Evolutionary conservation across 2,113 vertebrate species (phyloP).

Genomic region (Nycticorax nycticorax): DNA sequence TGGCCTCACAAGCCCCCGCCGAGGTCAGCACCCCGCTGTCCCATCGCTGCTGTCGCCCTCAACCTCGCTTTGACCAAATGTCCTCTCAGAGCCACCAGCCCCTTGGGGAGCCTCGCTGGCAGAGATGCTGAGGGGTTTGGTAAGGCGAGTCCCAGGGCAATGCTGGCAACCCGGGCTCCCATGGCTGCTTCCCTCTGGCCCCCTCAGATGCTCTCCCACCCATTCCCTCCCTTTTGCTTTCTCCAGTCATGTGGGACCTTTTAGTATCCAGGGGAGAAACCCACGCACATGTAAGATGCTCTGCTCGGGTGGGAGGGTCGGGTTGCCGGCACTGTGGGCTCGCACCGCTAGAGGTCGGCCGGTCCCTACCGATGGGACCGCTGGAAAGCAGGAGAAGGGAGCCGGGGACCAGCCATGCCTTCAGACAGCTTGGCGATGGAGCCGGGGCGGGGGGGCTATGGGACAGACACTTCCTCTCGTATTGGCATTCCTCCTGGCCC

Average conservation of each 20-base stretch:
- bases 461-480: conserved; percentile 37
- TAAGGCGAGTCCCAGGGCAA: background rate
- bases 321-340: background rate
- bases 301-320: background rate
- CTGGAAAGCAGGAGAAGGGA: background rate
- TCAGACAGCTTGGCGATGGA: background rate
- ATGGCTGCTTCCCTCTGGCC: background rate
- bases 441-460: background rate
- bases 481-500: background rate
- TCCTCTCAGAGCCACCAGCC: background rate
- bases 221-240: background rate
- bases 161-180: background rate
- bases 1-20: background rate
- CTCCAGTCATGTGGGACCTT: background rate
- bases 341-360: conserved; percentile 65
- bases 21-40: background rate
- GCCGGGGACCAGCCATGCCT: background rate
- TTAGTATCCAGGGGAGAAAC: background rate
- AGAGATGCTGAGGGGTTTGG: background rate
- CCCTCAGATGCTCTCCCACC: background rate
- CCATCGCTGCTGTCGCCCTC: background rate
- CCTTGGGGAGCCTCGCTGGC: background rate
- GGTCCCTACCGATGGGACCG: background rate
- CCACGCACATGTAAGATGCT: accelerated
- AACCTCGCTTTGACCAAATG: background rate